These are phyloP conservation scores for Drepanosiphum platanoidis DNA, from an alignment of 2,888 invertebrate genomes.

Conservation along the genomic window DNA sequence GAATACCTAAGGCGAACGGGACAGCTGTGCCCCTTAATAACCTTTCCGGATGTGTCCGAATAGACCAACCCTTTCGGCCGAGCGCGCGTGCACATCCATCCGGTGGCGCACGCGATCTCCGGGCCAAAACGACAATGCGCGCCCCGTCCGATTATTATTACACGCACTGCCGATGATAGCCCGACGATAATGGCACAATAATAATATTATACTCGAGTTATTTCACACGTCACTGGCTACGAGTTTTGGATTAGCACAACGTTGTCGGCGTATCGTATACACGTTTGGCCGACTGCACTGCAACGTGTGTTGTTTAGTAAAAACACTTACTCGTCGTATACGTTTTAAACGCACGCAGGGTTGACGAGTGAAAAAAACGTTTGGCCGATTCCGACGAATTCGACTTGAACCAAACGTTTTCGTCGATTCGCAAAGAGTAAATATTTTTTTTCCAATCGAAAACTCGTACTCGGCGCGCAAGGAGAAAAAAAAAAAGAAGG, in stretches of 20 bases:
- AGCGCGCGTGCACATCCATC: slow-evolving; percentile 55
- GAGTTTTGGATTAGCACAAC: neutral
- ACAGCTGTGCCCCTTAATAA: neutral
- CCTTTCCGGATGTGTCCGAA: slow-evolving; percentile 46
- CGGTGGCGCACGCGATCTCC: slow-evolving; percentile 55
- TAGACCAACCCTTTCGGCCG: slow-evolving; percentile 48
- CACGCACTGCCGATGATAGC: slow-evolving; percentile 52
- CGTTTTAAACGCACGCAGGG: too few species aligned
- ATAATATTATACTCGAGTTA: slow-evolving; percentile 42
- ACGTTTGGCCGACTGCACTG: too few species aligned
- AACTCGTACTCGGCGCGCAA: too few species aligned
- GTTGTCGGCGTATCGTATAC: too few species aligned
- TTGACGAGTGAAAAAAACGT: too few species aligned
- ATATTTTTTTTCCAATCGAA: too few species aligned
- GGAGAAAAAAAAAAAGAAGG: neutral
- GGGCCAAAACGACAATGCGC: slow-evolving; percentile 36
- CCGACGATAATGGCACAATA: slow-evolving; percentile 31
- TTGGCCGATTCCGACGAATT: too few species aligned
- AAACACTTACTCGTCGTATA: too few species aligned
- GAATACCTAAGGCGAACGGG: neutral
- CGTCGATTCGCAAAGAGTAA: too few species aligned
- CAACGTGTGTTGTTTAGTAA: too few species aligned
- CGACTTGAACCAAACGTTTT: too few species aligned
- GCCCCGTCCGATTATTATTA: slow-evolving; percentile 46
- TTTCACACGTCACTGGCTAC: slow-evolving; percentile 41